These are phyloP conservation scores for Eurypyga helias DNA, from an alignment of 2,113 vertebrate genomes.

Conservation along the genomic window DNA sequence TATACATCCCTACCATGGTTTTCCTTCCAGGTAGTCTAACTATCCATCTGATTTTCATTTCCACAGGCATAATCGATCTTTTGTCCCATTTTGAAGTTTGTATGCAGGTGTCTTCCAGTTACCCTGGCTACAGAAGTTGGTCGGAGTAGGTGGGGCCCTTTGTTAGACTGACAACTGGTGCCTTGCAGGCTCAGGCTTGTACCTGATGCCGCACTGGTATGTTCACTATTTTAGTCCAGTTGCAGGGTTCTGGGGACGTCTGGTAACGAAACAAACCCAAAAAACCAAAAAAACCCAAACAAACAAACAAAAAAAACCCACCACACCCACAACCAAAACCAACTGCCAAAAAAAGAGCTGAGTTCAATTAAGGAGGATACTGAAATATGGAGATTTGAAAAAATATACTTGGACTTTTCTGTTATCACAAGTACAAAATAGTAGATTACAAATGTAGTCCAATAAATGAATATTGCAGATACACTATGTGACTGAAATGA, in stretches of 20 bases:
- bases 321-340: too few species aligned
- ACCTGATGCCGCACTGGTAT: background rate
- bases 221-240: background rate
- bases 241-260: background rate
- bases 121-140: background rate
- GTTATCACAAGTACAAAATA: background rate
- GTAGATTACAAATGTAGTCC: background rate
- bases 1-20: background rate
- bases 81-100: background rate
- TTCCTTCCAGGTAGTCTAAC: background rate
- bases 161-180: background rate
- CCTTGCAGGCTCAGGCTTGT: background rate
- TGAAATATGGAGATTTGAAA: background rate
- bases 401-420: background rate
- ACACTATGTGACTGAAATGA: background rate
- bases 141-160: background rate
- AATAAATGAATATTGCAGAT: background rate
- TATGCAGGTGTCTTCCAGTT: background rate
- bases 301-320: fast-evolving
- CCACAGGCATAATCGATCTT: background rate
- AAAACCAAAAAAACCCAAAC: too few species aligned
- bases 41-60: background rate
- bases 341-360: too few species aligned
- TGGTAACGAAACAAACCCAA: background rate
- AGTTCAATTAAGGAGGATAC: background rate